A percentile compares a stretch with the other conserved stretches of the same genome.
phyloP scores from a whole-genome alignment of 53 echinoderm and acorn worm genomes.

The Mesocentrotus franciscanus region DNA sequence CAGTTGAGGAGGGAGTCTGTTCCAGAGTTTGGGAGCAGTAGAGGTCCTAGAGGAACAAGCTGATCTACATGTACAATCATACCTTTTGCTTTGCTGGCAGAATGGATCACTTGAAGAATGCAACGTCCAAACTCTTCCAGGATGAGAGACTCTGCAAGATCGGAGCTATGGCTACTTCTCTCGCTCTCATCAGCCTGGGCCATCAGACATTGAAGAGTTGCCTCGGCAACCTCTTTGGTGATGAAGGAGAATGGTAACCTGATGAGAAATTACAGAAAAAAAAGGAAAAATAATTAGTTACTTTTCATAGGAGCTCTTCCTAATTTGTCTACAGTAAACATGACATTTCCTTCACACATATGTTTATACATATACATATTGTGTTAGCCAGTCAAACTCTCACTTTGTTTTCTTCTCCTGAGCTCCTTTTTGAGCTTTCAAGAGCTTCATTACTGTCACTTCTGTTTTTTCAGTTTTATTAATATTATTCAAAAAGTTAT shows the following conservation, averaged over 20 bases:
- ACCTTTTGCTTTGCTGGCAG: conserved; percentile 95
- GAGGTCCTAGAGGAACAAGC: too few species aligned
- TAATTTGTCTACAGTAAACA: not conserved
- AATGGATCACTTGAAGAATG: conserved; percentile 87
- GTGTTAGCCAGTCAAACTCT: too few species aligned
- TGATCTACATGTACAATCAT: too few species aligned
- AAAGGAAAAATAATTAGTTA: not conserved
- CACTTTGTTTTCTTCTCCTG: too few species aligned
- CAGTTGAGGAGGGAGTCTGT: too few species aligned
- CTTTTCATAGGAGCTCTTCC: not conserved
- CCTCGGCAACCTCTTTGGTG: conserved; percentile 96
- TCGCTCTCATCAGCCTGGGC: conserved; percentile 93
- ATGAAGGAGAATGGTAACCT: conserved; percentile 99
- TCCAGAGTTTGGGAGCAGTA: too few species aligned
- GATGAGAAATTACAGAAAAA: not conserved
- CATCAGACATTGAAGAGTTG: conserved; percentile 92
- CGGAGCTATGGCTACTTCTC: conserved; percentile 58
- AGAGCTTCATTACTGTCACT: too few species aligned
- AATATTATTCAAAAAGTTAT: too few species aligned
- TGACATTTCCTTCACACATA: too few species aligned
- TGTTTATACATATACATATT: too few species aligned
- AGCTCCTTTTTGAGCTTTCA: too few species aligned
- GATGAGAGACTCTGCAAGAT: conserved; percentile 82
- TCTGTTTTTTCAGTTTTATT: too few species aligned
- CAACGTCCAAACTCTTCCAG: conserved; percentile 96